A percentile compares a stretch with the other conserved stretches of the same genome.
These are phyloP conservation scores for Eristalis tenax DNA, from an alignment of 2,888 invertebrate species.

Conservation along the genomic window DNA sequence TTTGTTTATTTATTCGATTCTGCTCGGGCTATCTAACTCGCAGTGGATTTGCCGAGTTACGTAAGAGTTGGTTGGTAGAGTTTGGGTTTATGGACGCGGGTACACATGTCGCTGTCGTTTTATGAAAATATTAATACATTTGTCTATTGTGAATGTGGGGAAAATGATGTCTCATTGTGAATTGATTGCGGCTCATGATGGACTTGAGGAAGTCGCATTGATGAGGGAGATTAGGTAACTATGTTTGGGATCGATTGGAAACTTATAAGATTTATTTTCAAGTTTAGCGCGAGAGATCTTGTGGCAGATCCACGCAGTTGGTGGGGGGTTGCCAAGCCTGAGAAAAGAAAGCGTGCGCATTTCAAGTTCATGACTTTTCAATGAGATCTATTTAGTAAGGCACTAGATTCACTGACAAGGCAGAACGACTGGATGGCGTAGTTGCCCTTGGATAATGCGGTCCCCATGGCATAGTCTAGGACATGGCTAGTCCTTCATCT, in stretches of 20 bases:
- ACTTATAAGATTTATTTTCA: not conserved
- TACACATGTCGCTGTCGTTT: not conserved
- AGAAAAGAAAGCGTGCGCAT: not conserved
- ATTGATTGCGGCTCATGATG: not conserved
- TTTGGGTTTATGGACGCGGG: not conserved
- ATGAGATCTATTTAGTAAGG: too few species aligned
- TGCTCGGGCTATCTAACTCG: not conserved
- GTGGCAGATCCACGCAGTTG: not conserved
- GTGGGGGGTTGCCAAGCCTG: not conserved
- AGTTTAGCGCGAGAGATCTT: not conserved
- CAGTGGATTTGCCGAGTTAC: not conserved
- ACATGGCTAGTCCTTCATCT: too few species aligned
- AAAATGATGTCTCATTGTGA: not conserved
- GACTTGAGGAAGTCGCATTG: not conserved
- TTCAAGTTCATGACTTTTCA: too few species aligned
- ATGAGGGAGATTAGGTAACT: not conserved
- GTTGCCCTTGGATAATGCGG: too few species aligned
- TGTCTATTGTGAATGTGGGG: not conserved
- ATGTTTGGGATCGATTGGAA: not conserved
- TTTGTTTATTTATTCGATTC: slow-evolving; percentile 15
- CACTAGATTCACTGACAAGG: too few species aligned
- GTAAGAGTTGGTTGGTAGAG: not conserved
- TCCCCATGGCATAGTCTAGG: too few species aligned
- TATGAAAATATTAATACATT: not conserved
- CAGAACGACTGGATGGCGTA: too few species aligned